These are phyloP conservation scores for Xiphydria camelus DNA, from an alignment of 2,888 invertebrate species.

Conservation along the genomic window DNA sequence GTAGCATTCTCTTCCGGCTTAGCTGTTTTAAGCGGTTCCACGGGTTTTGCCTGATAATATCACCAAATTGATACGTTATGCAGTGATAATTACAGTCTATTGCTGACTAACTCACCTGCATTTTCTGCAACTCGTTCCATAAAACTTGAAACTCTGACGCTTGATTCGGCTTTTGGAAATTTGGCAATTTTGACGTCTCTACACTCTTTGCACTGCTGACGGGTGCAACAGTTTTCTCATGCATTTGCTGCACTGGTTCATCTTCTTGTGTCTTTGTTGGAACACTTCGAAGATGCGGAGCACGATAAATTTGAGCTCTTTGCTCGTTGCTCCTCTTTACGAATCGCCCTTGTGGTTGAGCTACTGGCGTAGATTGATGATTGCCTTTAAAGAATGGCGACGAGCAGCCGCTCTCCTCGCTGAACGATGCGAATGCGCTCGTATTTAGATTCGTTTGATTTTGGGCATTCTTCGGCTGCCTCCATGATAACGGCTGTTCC, in stretches of 20 bases:
- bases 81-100: no score
- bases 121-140: conserved; percentile 53
- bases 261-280: not conserved
- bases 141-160: conserved; percentile 51
- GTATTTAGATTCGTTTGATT: conserved; percentile 16
- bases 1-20: no score
- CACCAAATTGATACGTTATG: no score
- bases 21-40: no score
- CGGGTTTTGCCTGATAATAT: no score
- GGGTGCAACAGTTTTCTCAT: not conserved
- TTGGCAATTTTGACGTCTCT: not conserved
- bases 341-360: conserved; percentile 17
- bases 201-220: not conserved
- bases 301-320: conserved; percentile 3
- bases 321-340: conserved; percentile 25
- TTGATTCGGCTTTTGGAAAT: not conserved
- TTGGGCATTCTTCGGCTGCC: conserved; percentile 18
- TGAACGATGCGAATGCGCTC: conserved; percentile 32
- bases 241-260: not conserved
- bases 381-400: conserved; percentile 19
- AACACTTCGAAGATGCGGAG: conserved; percentile 1
- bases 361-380: not conserved
- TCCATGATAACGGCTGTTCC: conserved; percentile 13
- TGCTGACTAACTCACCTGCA: conserved; percentile 28
- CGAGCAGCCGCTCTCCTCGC: conserved; percentile 16